phyloP scores from a whole-genome alignment of 2,797 vertebrate genomes.

The Eospalax fontanierii region DNA sequence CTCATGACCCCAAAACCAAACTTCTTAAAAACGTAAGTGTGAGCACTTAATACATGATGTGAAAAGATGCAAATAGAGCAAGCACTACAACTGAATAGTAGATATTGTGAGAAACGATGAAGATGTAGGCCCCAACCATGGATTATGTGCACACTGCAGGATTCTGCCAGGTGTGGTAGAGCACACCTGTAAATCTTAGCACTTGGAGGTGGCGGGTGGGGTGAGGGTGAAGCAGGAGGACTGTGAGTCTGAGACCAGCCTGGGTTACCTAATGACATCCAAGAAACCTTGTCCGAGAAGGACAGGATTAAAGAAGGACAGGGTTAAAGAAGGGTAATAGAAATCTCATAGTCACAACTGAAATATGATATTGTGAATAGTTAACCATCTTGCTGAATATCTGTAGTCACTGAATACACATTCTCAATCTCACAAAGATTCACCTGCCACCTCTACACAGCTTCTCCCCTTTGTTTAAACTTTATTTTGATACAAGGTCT shows the following conservation, averaged over 20 bases:
- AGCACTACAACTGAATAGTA: background rate
- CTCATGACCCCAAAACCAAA: too few relatives aligned
- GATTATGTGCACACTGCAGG: background rate
- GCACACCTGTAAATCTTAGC: background rate
- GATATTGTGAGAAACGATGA: background rate
- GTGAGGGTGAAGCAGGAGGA: background rate
- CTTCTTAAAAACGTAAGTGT: background rate
- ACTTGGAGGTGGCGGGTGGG: too few relatives aligned
- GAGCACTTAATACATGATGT: background rate
- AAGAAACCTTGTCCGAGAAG: background rate
- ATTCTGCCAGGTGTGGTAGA: background rate
- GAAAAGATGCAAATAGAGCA: background rate
- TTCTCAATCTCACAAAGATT: too few relatives aligned
- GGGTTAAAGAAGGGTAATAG: background rate
- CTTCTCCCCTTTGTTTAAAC: background rate
- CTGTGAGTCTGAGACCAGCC: background rate
- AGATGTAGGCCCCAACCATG: conserved; percentile 8
- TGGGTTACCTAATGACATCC: background rate
- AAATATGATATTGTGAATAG: background rate
- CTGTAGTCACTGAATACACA: background rate
- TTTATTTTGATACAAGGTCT: background rate
- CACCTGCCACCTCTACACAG: too few relatives aligned
- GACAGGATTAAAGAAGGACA: too few relatives aligned
- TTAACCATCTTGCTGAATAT: background rate
- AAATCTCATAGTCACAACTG: background rate